Conservation (phyloP, 2,797 vertebrate species). For the Melanotaenia pygmaea region DNA sequence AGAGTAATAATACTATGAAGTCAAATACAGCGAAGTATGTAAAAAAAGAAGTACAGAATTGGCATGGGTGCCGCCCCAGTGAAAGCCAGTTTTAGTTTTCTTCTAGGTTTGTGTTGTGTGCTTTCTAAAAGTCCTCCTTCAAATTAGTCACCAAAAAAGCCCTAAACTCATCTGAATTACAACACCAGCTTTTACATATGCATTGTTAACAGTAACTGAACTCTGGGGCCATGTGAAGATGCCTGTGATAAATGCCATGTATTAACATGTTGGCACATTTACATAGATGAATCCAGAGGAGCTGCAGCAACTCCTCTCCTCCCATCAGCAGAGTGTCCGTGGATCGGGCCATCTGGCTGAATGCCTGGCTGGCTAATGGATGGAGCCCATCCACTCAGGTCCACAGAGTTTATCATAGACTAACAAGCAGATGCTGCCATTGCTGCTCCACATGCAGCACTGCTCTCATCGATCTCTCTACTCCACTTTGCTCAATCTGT, state of each 20-base stretch:
- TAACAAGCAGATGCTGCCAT: constrained; percentile 72
- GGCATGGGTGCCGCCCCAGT: constrained; percentile 34
- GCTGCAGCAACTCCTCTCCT: constrained; percentile 39
- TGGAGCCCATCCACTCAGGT: constrained; percentile 60
- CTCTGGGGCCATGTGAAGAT: constrained; percentile 37
- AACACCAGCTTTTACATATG: constrained; percentile 30
- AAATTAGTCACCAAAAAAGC: constrained; percentile 48
- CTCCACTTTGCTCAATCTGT: constrained; percentile 39
- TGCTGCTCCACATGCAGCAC: constrained; percentile 38
- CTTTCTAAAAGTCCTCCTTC: background rate
- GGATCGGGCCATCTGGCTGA: constrained; percentile 55
- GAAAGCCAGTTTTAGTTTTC: constrained; percentile 21
- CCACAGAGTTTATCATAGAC: constrained; percentile 70
- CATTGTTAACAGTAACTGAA: constrained; percentile 36
- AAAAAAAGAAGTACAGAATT: constrained; percentile 8
- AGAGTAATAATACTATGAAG: background rate
- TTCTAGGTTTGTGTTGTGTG: constrained; percentile 2
- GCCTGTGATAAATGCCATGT: constrained; percentile 46
- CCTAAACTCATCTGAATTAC: constrained; percentile 23
- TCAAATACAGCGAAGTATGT: background rate
- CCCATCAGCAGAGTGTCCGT: constrained; percentile 50
- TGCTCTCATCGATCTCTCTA: constrained; percentile 64
- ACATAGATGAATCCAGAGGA: constrained; percentile 51
- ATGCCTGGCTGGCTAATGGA: constrained; percentile 68
- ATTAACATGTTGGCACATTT: constrained; percentile 60